phyloP scores from a whole-genome alignment of 2,113 vertebrate genomes.

The Scalopus aquaticus region DNA sequence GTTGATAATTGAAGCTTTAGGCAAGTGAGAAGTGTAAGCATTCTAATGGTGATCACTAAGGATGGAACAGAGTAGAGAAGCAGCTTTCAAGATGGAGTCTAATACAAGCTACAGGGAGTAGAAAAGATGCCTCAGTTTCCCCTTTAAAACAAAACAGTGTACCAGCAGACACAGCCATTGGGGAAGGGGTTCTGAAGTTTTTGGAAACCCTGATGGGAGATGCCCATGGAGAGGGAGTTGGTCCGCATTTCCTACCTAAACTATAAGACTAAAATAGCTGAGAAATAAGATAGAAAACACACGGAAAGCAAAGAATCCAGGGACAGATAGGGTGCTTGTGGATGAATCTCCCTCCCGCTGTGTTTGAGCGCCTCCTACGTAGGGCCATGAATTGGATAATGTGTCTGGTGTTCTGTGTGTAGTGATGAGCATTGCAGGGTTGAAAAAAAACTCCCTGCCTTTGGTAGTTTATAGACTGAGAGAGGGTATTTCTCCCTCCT shows the following conservation, averaged over 20 bases:
- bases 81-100: constrained; percentile 23
- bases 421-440: background rate
- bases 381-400: background rate
- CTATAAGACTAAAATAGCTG: background rate
- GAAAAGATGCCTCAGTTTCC: constrained; percentile 17
- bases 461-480: background rate
- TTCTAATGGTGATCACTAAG: background rate
- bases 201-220: constrained; percentile 7
- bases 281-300: background rate
- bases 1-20: constrained; percentile 26
- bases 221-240: background rate
- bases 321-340: background rate
- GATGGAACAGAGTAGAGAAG: constrained; percentile 28
- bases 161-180: background rate
- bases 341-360: background rate
- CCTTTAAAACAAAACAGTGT: background rate
- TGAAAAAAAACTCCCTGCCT: constrained; percentile 30
- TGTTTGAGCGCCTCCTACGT: background rate
- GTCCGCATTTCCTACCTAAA: background rate
- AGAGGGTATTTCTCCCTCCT: background rate
- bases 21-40: constrained; percentile 5
- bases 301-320: background rate
- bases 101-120: background rate
- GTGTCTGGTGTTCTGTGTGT: background rate
- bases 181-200: constrained; percentile 34